Evolutionary conservation across 2,797 vertebrate genomes (phyloP).

Genomic region (Dicrostonyx torquatus): DNA sequence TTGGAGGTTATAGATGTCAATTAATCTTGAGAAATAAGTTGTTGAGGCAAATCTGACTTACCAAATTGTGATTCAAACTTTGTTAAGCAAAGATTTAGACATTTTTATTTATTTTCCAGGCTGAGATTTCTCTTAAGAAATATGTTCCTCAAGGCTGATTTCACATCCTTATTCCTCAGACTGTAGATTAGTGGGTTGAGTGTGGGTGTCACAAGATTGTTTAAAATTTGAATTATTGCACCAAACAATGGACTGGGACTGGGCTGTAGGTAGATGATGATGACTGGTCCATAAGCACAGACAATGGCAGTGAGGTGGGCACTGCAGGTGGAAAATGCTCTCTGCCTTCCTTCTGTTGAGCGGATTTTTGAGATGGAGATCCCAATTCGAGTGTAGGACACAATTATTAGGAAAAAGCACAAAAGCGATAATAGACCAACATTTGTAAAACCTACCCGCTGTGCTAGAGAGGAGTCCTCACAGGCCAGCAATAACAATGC

Average conservation of each 20-base stretch:
- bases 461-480: conserved; percentile 36
- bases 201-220: conserved; percentile 72
- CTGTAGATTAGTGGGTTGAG: conserved; percentile 75
- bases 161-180: conserved; percentile 73
- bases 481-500: conserved; percentile 64
- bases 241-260: conserved; percentile 21
- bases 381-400: conserved; percentile 66
- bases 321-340: conserved; percentile 72
- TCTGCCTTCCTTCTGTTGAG: conserved; percentile 52
- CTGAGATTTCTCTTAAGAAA: not conserved
- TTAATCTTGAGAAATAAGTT: not conserved
- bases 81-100: not conserved
- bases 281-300: conserved; percentile 58
- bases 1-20: not conserved
- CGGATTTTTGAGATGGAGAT: conserved; percentile 54
- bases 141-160: conserved; percentile 33
- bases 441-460: conserved; percentile 59
- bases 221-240: conserved; percentile 62
- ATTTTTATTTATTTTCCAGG: not conserved
- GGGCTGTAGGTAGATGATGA: conserved; percentile 68
- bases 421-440: conserved; percentile 65
- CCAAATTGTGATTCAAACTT: not conserved
- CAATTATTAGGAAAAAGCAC: conserved; percentile 66
- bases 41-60: not conserved
- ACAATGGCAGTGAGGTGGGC: conserved; percentile 68